These are phyloP conservation scores for Euura saliciscinereae DNA, from an alignment of 1,140 invertebrate genomes.

Conservation along the genomic window DNA sequence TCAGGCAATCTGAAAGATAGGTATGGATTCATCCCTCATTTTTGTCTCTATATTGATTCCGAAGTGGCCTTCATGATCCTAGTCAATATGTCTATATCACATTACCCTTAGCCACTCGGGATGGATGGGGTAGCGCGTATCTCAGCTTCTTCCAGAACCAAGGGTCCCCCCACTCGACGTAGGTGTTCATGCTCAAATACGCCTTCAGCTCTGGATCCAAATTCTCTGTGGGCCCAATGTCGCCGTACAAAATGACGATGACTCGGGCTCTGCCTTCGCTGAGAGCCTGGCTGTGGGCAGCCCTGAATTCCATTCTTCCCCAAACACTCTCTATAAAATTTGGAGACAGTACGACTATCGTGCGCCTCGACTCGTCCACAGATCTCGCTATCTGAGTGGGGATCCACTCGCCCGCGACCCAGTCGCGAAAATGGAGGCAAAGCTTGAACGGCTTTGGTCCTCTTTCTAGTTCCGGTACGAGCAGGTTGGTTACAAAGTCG, in stretches of 20 bases:
- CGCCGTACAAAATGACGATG: conserved; percentile 80
- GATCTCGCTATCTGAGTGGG: conserved; percentile 79
- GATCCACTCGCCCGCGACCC: conserved; percentile 78
- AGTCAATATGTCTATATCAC: conserved; percentile 29
- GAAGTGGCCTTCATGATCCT: conserved; percentile 29
- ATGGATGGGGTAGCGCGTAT: conserved; percentile 71
- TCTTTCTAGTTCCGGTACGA: conserved; percentile 73
- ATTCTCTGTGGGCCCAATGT: conserved; percentile 68
- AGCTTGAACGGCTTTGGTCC: conserved; percentile 66
- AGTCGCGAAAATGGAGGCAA: conserved; percentile 85
- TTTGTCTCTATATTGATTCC: conserved; percentile 31
- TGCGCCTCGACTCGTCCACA: conserved; percentile 79
- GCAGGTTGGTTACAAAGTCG: conserved; percentile 70
- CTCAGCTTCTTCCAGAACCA: conserved; percentile 86
- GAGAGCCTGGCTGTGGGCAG: conserved; percentile 79
- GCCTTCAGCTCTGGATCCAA: conserved; percentile 77
- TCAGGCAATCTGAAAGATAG: conserved; percentile 48
- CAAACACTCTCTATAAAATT: conserved; percentile 85
- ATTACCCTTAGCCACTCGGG: not conserved
- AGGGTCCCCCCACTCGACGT: conserved; percentile 83
- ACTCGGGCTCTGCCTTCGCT: conserved; percentile 74
- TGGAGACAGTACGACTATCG: conserved; percentile 81
- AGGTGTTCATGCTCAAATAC: conserved; percentile 86
- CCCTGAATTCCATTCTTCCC: conserved; percentile 84
- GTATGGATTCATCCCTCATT: conserved; percentile 27